Percentiles rank a stretch among this genome's conserved stretches.
phyloP scores from a whole-genome alignment of 1,140 invertebrate species.

The Anastrepha obliqua region DNA sequence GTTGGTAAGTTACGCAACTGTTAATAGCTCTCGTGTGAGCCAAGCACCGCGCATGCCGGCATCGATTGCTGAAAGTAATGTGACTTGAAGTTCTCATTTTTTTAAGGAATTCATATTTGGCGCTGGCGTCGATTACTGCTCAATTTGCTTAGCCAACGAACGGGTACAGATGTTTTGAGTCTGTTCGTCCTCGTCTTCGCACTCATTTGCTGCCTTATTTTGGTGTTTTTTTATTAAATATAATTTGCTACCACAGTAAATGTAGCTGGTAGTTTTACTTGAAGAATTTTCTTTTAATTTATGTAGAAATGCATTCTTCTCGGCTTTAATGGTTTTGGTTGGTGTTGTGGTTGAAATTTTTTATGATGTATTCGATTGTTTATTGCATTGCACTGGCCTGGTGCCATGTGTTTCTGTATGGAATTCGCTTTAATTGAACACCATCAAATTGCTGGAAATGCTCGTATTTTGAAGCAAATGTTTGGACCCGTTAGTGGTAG shows the following conservation, averaged over 20 bases:
- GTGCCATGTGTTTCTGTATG: neutral
- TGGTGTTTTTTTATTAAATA: neutral
- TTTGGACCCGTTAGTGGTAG: too few relatives aligned
- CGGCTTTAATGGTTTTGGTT: neutral
- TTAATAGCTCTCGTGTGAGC: neutral
- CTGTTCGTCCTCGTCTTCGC: neutral
- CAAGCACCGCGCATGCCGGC: neutral
- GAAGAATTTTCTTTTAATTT: neutral
- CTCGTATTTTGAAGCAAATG: neutral
- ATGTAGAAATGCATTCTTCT: neutral
- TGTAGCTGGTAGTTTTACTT: neutral
- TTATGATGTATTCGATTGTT: slow-evolving; percentile 17
- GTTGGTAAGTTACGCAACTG: slow-evolving; percentile 33
- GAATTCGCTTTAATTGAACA: slow-evolving; percentile 35
- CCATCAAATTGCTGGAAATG: slow-evolving; percentile 4
- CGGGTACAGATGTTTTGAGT: neutral
- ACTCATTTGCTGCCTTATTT: neutral
- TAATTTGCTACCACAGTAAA: neutral
- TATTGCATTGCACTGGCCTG: neutral
- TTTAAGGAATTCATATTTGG: neutral
- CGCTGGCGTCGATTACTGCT: neutral
- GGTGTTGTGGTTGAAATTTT: neutral
- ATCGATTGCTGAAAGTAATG: neutral
- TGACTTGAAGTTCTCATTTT: neutral
- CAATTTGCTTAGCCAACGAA: neutral